phyloP scores from a whole-genome alignment of 2,888 invertebrate species.

The Acleris emargana region DNA sequence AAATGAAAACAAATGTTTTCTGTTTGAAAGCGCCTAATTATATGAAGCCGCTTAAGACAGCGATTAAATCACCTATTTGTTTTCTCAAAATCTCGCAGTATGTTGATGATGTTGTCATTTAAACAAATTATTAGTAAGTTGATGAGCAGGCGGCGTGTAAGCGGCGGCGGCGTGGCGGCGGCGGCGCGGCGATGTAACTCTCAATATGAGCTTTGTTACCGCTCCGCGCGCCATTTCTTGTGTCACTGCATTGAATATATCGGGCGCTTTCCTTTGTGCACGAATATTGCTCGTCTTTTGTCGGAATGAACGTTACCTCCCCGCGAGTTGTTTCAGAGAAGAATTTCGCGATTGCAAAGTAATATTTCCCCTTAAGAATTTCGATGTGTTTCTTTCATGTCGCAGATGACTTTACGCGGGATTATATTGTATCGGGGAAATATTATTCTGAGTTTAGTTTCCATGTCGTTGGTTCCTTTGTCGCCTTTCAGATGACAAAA shows the following conservation, averaged over 20 bases:
- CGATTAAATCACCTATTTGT: too few relatives aligned
- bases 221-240: constrained; percentile 80
- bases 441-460: constrained; percentile 64
- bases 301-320: constrained; percentile 81
- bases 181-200: constrained; percentile 61
- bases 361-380: constrained; percentile 83
- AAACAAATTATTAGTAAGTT: background rate
- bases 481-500: constrained; percentile 34
- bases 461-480: constrained; percentile 52
- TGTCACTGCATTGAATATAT: constrained; percentile 84
- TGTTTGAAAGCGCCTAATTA: too few relatives aligned
- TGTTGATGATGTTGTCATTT: background rate
- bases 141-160: constrained; percentile 14
- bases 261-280: constrained; percentile 81
- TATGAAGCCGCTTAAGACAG: too few relatives aligned
- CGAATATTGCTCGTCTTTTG: constrained; percentile 82
- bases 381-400: constrained; percentile 81
- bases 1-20: too few relatives aligned
- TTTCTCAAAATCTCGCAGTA: background rate
- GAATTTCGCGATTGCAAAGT: constrained; percentile 83
- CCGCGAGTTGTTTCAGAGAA: constrained; percentile 81
- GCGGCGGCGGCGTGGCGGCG: constrained; percentile 36
- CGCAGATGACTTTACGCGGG: constrained; percentile 77
- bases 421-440: constrained; percentile 73
- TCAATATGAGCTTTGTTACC: constrained; percentile 82